Evolutionary conservation across 2,797 vertebrate genomes (phyloP).

Genomic region (Hippoglossus hippoglossus): DNA sequence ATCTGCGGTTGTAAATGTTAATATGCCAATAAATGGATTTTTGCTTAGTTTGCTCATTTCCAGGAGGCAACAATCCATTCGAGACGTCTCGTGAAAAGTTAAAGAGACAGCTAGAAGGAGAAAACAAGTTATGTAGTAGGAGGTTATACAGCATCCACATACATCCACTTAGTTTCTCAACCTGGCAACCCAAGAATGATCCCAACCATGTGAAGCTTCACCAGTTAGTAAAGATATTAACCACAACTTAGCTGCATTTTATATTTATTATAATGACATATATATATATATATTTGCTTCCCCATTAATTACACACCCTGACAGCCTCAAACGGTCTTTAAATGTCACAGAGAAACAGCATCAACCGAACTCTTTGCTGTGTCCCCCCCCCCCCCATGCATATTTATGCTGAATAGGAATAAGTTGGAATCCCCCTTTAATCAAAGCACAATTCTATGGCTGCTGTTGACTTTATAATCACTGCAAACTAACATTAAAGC

Average conservation of each 20-base stretch:
- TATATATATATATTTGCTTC: neutral
- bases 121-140: no score
- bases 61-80: neutral
- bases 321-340: neutral
- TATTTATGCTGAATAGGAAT: no score
- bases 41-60: slow-evolving; percentile 1
- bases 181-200: neutral
- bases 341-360: neutral
- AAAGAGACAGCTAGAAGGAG: neutral
- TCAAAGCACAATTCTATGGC: no score
- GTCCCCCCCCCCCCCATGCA: no score
- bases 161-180: slow-evolving; percentile 7
- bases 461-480: no score
- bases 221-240: neutral
- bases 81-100: neutral
- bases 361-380: neutral
- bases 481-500: no score
- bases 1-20: slow-evolving; percentile 5
- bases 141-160: slow-evolving; percentile 1
- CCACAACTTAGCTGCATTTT: neutral
- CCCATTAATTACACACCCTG: neutral
- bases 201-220: neutral
- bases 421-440: no score
- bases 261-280: neutral
- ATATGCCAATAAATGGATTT: slow-evolving; percentile 4